These are phyloP conservation scores for Leptobrachium leishanense DNA, from an alignment of 2,113 vertebrate genomes.

Conservation along the genomic window DNA sequence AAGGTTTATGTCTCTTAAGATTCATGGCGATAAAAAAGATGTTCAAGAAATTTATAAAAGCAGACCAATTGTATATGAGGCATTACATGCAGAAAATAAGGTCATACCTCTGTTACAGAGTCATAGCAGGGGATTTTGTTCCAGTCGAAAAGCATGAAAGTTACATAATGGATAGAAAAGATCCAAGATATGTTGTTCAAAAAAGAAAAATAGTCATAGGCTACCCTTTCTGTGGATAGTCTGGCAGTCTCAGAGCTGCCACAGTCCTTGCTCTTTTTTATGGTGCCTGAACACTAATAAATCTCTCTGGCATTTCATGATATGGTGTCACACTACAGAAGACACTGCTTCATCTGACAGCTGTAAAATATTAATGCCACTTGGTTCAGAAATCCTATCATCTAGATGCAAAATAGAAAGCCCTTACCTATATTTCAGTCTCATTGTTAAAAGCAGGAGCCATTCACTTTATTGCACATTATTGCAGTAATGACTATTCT, in stretches of 20 bases:
- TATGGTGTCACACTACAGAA: slow-evolving; percentile 45
- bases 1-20: too few species aligned
- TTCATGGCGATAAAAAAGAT: too few species aligned
- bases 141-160: slow-evolving; percentile 29
- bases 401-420: slow-evolving; percentile 33
- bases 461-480: neutral
- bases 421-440: slow-evolving; percentile 19
- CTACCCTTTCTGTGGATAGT: slow-evolving; percentile 18
- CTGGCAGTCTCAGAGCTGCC: slow-evolving; percentile 15
- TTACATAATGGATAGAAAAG: slow-evolving; percentile 9
- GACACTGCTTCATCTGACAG: slow-evolving; percentile 28
- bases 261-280: slow-evolving; percentile 31
- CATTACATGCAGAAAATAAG: neutral
- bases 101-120: neutral
- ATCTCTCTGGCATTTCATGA: slow-evolving; percentile 41
- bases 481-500: too few species aligned
- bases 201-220: slow-evolving; percentile 10
- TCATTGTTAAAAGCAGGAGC: neutral
- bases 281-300: slow-evolving; percentile 42
- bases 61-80: too few species aligned
- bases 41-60: too few species aligned
- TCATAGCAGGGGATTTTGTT: neutral
- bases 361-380: slow-evolving; percentile 41
- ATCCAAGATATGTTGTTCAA: slow-evolving; percentile 13
- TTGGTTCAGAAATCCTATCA: slow-evolving; percentile 20